phyloP scores from a whole-genome alignment of 2,113 vertebrate genomes.

The Thunnus thynnus region DNA sequence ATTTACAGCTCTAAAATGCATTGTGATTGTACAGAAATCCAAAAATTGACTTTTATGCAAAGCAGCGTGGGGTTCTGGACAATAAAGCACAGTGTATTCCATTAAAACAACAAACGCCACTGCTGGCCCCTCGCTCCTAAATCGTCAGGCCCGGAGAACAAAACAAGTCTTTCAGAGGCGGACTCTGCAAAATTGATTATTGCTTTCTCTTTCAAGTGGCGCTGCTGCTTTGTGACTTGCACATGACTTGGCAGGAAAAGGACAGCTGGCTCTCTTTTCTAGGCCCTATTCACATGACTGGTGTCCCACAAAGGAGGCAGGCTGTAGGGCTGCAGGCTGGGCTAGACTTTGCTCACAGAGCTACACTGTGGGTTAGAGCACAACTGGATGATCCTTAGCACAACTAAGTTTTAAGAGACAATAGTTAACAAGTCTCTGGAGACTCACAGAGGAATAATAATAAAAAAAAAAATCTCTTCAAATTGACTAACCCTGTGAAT shows the following conservation, averaged over 20 bases:
- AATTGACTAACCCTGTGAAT: not conserved
- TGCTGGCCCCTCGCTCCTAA: constrained; percentile 58
- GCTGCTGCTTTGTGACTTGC: constrained; percentile 81
- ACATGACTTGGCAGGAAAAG: constrained; percentile 83
- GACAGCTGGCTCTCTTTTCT: constrained; percentile 77
- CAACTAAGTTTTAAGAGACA: constrained; percentile 25
- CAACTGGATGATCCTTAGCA: constrained; percentile 35
- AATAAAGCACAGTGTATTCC: constrained; percentile 74
- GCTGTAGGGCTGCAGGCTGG: constrained; percentile 53
- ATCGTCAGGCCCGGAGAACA: constrained; percentile 67
- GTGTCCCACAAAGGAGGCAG: constrained; percentile 71
- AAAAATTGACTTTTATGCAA: constrained; percentile 60
- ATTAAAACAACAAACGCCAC: constrained; percentile 70
- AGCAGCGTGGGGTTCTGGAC: constrained; percentile 62
- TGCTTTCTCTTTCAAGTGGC: constrained; percentile 80
- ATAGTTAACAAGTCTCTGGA: constrained; percentile 39
- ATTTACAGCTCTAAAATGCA: constrained; percentile 47
- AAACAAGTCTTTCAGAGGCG: constrained; percentile 76
- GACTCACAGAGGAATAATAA: constrained; percentile 2
- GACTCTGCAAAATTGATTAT: constrained; percentile 83
- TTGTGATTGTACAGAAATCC: constrained; percentile 60
- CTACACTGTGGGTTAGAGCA: constrained; percentile 28
- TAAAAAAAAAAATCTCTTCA: constrained; percentile 9
- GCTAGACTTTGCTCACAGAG: constrained; percentile 47
- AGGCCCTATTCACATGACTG: constrained; percentile 78